These are phyloP conservation scores for Palythoa caribaeorum DNA, from an alignment of 92 coral and sea anemone genomes.

Conservation along the genomic window DNA sequence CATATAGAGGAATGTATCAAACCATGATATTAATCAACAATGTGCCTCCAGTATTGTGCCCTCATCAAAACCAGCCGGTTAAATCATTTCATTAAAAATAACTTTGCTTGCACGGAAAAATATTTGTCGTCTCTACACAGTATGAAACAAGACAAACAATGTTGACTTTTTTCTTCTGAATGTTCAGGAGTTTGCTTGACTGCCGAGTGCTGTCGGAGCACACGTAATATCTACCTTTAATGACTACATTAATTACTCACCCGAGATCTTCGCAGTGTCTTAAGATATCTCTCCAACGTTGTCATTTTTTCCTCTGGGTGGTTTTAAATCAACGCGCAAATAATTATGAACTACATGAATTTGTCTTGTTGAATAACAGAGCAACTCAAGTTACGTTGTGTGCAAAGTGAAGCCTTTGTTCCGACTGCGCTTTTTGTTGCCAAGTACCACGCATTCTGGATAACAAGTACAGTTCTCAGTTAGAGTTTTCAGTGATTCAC, in stretches of 20 bases:
- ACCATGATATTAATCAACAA: too few relatives aligned
- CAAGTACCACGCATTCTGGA: background rate
- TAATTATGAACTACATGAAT: background rate
- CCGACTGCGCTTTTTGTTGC: conserved; percentile 13
- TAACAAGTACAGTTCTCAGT: background rate
- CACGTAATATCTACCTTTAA: background rate
- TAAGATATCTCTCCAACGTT: conserved; percentile 89
- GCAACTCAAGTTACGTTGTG: background rate
- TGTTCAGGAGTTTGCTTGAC: background rate
- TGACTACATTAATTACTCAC: conserved; percentile 53
- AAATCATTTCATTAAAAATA: background rate
- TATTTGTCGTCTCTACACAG: background rate
- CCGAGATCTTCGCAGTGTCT: conserved; percentile 89
- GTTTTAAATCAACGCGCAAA: background rate
- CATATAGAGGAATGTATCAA: too few relatives aligned
- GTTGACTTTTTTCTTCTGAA: background rate
- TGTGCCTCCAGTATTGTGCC: too few relatives aligned
- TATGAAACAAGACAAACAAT: too few relatives aligned
- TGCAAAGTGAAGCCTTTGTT: background rate
- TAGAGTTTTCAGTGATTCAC: background rate
- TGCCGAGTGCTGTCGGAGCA: background rate
- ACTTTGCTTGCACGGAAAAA: background rate
- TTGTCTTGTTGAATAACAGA: background rate
- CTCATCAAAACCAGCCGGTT: too few relatives aligned
- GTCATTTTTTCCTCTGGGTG: conserved; percentile 6